Base-by-base conservation (phyloP, 2,888 invertebrate genomes). In the Panopea generosa region DNA sequence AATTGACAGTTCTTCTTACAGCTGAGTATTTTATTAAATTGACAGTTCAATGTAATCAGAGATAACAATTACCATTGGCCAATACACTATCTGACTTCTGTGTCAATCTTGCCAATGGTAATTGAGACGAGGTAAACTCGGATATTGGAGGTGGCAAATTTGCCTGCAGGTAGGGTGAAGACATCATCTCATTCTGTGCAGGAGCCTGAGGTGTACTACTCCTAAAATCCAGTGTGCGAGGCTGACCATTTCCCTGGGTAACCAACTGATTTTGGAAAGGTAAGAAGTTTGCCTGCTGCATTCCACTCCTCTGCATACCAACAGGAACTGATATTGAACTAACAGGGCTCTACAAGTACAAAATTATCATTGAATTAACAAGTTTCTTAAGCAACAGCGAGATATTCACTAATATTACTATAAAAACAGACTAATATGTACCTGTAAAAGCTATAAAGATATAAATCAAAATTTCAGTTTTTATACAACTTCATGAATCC, bases 71-170 rank as follows among this genome's bases (percentile, higher is more conserved):
- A 80, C 80, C 80, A 52, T 80, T 72, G 2, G 76, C 80, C 49
- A 76, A 53, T 2, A 80, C 59, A 53, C 76, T 76, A 50, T 80
- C 80, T n/a, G 72, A 62, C 47, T 80, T 80, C 40, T 79, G 72
- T 18, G 73, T 52, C 11, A 80, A 27, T 9, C 80, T 53, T 4
- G 65, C 60, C 14, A 78, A 56, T 43, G 78, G 82, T 49, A 80
- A 59, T 49, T 72, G 72, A 40, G 83, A 72, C 45, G 83, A 83
- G 11, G 77, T 80, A 52, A 83, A 83, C 61, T 80, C 75, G 18
- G 75, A 69, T 52, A 79, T 53, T 16, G 79, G 74, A 50, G 76
- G 79, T 50, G 68, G 77, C 14, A 76, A 61, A 20, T 29, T 57
- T 26, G 50, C 55, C n/a, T 52, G 47, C 56, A 68, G 68, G 43